phyloP scores from a whole-genome alignment of 2,113 vertebrate genomes.

The Xenotilapia leptura region DNA sequence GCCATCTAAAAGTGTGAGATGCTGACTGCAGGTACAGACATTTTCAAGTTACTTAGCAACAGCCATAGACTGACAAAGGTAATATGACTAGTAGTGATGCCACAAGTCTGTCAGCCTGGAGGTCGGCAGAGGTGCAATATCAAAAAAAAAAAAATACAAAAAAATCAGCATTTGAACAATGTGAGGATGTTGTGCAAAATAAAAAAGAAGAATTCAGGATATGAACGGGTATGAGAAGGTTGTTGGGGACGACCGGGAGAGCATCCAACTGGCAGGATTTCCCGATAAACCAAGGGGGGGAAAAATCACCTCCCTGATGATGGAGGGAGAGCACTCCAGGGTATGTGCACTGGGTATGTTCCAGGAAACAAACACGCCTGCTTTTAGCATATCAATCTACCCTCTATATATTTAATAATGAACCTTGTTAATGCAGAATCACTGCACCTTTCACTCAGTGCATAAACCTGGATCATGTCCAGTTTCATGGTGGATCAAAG shows the following conservation, averaged over 20 bases:
- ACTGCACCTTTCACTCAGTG: background rate
- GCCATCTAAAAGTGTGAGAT: background rate
- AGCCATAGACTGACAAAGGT: background rate
- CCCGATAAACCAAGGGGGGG: background rate
- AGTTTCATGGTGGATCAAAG: background rate
- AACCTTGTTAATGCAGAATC: background rate
- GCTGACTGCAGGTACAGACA: constrained; percentile 20
- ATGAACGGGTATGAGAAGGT: constrained; percentile 7
- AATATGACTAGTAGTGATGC: background rate
- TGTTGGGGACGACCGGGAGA: constrained; percentile 12
- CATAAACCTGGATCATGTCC: background rate
- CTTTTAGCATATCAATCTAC: background rate
- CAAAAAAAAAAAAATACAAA: background rate
- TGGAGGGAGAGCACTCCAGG: background rate
- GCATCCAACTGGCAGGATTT: constrained; percentile 52
- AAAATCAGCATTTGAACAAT: constrained; percentile 10
- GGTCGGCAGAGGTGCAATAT: background rate
- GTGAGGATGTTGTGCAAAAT: constrained; percentile 24
- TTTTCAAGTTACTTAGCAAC: constrained; percentile 52
- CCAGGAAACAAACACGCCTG: background rate
- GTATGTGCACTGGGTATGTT: background rate
- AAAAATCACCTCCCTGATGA: constrained; percentile 8
- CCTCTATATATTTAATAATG: background rate
- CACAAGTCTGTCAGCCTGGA: background rate
- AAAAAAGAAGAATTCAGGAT: constrained; percentile 32